Evolutionary conservation across 2,113 vertebrate species (phyloP), one percentile per base, ranked within the genome.

Genomic region (Orthonyx spaldingii): DNA sequence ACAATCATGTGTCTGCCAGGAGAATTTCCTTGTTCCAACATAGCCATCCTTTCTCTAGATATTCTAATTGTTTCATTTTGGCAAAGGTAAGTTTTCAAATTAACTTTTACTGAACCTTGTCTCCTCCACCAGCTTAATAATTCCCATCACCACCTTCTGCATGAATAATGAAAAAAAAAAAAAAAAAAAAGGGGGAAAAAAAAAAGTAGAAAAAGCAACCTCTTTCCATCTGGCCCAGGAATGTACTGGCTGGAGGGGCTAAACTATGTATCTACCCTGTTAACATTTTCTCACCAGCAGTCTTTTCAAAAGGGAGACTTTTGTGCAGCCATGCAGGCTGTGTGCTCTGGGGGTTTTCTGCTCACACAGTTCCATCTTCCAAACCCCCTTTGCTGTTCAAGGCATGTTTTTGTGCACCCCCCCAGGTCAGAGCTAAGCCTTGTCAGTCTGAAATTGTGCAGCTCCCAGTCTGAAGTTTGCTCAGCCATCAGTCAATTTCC

Each of bases 31-130:
- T 89, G 56, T 86, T 96, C 93, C 80, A 94, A 50, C n/a, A 84
- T 6, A 80, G 37, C 49, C 57, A 16, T 59, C 59, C 65, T 96
- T 95, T 91, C 93, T 97, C 74, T 85, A 94, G 63, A 81, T 94
- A 97, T 26, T 68, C 81, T 70, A 96, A 96, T 95, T 91, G 84
- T 89, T 97, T 85, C 69, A 88, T 96, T 97, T 93, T 91, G 82
- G 91, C 93, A 96, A 96, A 92, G 66, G 79, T 47, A 52, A 37
- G 89, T 52, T 91, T 94, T 78, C 56, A 97, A 96, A 96, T 97
- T 94, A 96, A 95, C 84, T 97, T 91, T 68, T 86, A 91, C 72
- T 95, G 89, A 95, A 88, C 78, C 59, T 90, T 63, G 21, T 37
- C 77, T 89, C 53, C 82, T 83, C 42, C 53, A 66, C 28, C n/a